A percentile compares a stretch with the other conserved stretches of the same genome.
phyloP scores from a whole-genome alignment of 2,113 vertebrate genomes.

The Ammodramus savannarum region DNA sequence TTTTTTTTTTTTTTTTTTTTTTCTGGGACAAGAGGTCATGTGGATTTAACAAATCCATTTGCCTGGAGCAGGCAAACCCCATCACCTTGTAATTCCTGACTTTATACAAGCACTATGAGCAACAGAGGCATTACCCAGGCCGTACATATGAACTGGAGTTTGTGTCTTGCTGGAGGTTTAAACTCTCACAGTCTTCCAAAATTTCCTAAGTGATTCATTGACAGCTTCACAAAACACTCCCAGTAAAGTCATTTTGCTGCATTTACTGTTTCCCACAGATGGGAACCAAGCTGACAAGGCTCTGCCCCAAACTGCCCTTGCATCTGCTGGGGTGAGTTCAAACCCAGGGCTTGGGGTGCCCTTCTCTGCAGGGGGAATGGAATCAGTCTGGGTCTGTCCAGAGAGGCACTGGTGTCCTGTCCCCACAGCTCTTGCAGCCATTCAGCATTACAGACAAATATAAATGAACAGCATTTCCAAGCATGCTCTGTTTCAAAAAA shows the following conservation, averaged over 20 bases:
- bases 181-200: neutral
- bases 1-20: neutral
- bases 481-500: neutral
- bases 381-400: neutral
- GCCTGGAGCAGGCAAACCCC: neutral
- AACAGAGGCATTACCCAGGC: neutral
- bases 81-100: neutral
- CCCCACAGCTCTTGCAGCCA: neutral
- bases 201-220: neutral
- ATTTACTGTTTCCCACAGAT: neutral
- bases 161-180: neutral
- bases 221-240: neutral
- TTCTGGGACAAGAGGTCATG: neutral
- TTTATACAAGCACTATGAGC: neutral
- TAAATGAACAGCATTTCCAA: neutral
- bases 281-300: neutral
- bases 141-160: neutral
- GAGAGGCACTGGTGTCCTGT: neutral
- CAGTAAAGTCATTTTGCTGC: neutral
- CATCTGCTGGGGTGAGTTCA: rapidly evolving
- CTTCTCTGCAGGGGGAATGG: rapidly evolving
- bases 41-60: neutral
- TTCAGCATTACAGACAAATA: neutral
- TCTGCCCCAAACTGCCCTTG: neutral
- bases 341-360: neutral